These are phyloP conservation scores for Enteromius anoplus DNA, from an alignment of 2,797 vertebrate species.

Conservation along the genomic window DNA sequence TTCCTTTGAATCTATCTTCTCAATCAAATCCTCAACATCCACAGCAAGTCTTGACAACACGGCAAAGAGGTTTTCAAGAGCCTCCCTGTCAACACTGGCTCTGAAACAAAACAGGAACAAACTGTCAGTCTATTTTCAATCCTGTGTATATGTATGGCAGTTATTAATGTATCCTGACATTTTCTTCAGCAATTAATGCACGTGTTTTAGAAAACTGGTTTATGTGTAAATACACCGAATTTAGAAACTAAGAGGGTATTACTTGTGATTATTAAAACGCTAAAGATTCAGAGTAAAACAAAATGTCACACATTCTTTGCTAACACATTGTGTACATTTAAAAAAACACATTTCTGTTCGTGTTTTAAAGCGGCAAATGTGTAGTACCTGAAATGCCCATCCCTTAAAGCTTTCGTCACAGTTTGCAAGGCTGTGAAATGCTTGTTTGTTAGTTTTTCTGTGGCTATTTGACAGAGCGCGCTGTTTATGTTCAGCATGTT, in stretches of 20 bases:
- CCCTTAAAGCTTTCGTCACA: slow-evolving; percentile 69
- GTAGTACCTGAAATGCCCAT: slow-evolving; percentile 71
- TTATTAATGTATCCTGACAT: background rate
- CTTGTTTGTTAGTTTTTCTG: slow-evolving; percentile 60
- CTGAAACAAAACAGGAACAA: slow-evolving; percentile 69
- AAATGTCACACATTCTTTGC: background rate
- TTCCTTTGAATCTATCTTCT: slow-evolving; percentile 49
- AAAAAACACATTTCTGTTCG: background rate
- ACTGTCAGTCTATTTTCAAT: background rate
- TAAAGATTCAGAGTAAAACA: no score
- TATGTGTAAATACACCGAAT: background rate
- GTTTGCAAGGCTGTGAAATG: slow-evolving; percentile 70
- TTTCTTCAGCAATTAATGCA: background rate
- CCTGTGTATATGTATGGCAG: background rate
- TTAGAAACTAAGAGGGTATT: background rate
- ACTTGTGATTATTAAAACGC: background rate
- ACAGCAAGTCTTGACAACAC: slow-evolving; percentile 72
- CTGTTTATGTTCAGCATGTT: slow-evolving; percentile 55
- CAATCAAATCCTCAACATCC: slow-evolving; percentile 70
- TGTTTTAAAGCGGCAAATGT: background rate
- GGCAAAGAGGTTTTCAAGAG: slow-evolving; percentile 78
- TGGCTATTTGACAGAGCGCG: slow-evolving; percentile 64
- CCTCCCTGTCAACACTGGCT: slow-evolving; percentile 75
- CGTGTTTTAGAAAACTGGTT: background rate
- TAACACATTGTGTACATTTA: background rate